Conservation (phyloP, 2,113 vertebrate species). For the Daphoenositta chrysoptera region DNA sequence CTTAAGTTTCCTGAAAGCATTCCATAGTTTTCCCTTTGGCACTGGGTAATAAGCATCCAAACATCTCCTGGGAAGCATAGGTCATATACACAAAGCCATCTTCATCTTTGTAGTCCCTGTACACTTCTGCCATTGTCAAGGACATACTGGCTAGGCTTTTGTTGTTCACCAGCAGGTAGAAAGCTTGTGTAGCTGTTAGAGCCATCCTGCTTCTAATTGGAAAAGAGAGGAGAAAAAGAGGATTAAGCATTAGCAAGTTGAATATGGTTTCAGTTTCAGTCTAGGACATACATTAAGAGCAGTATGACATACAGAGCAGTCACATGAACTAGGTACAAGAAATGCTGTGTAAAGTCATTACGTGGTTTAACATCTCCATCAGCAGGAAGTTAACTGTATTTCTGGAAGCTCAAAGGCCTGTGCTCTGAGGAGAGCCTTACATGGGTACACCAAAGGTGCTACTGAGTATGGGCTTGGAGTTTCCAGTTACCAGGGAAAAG, state of each 20-base stretch:
- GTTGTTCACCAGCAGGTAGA: conserved; percentile 87
- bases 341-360: background rate
- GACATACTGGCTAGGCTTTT: conserved; percentile 85
- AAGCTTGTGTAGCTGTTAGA: conserved; percentile 84
- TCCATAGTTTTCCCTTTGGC: background rate
- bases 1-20: conserved; percentile 8
- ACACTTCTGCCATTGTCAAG: conserved; percentile 88
- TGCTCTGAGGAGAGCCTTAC: background rate
- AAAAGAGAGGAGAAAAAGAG: background rate
- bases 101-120: conserved; percentile 86
- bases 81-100: conserved; percentile 94
- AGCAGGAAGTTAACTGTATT: background rate
- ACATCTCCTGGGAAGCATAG: conserved; percentile 94
- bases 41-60: conserved; percentile 61
- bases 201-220: conserved; percentile 82
- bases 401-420: background rate
- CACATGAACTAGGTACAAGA: background rate
- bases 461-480: background rate
- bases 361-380: background rate
- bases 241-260: background rate
- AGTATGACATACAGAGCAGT: too few relatives aligned
- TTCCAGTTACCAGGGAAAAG: background rate
- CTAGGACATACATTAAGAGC: background rate
- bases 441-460: background rate
- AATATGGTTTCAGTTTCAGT: background rate